These are phyloP conservation scores for Clarias laeviceps DNA, from an alignment of 2,797 vertebrate species.

Conservation along the genomic window DNA sequence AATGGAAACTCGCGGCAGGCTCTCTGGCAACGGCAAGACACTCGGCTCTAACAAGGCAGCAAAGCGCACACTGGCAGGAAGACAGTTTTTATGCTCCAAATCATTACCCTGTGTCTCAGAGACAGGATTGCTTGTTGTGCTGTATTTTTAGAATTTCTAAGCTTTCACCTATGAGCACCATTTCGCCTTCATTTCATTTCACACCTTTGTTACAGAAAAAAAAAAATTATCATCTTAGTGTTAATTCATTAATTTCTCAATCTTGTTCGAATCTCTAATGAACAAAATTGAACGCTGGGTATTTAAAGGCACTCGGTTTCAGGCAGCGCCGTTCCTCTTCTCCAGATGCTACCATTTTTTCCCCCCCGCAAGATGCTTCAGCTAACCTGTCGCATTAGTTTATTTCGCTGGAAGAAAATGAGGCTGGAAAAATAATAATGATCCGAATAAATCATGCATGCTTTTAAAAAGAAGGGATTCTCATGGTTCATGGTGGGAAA, in stretches of 20 bases:
- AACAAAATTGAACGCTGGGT: neutral
- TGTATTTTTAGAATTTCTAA: slow-evolving; percentile 2
- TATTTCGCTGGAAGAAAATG: neutral
- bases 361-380: neutral
- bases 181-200: neutral
- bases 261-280: neutral
- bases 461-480: too few species aligned
- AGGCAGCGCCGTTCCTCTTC: neutral
- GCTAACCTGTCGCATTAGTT: neutral
- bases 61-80: neutral
- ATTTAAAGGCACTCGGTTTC: neutral
- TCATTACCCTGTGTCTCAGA: slow-evolving; percentile 11
- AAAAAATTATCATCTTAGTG: neutral
- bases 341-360: neutral
- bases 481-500: neutral
- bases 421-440: neutral
- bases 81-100: neutral
- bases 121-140: neutral
- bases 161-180: neutral
- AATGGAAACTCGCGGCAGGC: slow-evolving; percentile 31
- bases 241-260: neutral
- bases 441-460: neutral
- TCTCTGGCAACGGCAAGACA: neutral
- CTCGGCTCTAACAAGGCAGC: slow-evolving; percentile 22
- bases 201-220: neutral